Evolutionary conservation across 2,888 invertebrate species (phyloP).

Genomic region (Hetaerina titia): DNA sequence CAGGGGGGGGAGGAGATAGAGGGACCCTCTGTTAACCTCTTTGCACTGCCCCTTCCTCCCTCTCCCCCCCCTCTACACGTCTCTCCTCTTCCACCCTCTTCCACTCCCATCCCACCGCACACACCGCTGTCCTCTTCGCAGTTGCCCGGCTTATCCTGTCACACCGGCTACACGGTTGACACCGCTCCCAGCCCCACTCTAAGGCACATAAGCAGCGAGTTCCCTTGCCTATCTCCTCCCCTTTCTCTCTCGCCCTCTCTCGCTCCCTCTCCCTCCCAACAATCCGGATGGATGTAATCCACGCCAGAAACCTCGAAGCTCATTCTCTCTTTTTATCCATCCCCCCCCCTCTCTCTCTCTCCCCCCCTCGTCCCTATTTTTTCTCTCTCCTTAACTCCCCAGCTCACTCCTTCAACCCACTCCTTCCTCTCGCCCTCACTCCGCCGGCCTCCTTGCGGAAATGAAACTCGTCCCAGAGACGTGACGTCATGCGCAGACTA

Average conservation of each 20-base stretch:
- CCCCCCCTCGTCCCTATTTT: not conserved
- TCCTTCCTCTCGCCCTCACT: slow-evolving; percentile 46
- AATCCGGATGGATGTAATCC: slow-evolving; percentile 10
- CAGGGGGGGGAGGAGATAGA: not conserved
- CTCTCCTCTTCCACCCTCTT: not conserved
- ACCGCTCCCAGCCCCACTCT: not conserved
- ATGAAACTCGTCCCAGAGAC: slow-evolving; percentile 68
- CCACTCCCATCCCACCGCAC: slow-evolving; percentile 51
- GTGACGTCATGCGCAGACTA: slow-evolving; percentile 56
- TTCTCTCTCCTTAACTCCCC: not conserved
- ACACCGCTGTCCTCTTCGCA: slow-evolving; percentile 51
- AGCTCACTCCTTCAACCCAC: slow-evolving; percentile 61
- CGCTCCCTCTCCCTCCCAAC: not conserved
- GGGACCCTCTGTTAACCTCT: slow-evolving; percentile 52
- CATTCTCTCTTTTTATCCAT: slow-evolving; percentile 16
- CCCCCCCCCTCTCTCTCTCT: not conserved
- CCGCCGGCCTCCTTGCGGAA: slow-evolving; percentile 68
- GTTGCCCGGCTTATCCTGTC: slow-evolving; percentile 46
- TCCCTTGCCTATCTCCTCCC: not conserved
- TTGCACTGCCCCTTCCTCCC: not conserved
- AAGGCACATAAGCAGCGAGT: slow-evolving; percentile 65
- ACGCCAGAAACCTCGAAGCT: slow-evolving; percentile 1
- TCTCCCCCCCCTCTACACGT: not conserved
- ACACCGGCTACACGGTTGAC: slow-evolving; percentile 12
- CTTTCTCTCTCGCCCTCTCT: not conserved